Base-by-base conservation (phyloP, 2,113 vertebrate species). In the Salvelinus sp. region DNA sequence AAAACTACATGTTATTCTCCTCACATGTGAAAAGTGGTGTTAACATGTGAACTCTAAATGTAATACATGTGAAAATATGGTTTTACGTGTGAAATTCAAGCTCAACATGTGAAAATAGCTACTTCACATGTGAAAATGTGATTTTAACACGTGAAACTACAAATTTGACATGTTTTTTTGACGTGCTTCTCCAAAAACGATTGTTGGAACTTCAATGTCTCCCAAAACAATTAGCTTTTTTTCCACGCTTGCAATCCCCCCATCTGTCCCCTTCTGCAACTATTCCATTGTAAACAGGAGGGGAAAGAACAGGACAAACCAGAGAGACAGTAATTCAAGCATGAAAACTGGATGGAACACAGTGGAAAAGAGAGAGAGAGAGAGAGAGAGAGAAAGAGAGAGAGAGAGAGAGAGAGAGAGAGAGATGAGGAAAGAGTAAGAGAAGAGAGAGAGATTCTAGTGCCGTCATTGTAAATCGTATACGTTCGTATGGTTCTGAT, bases 271-370 rank as follows among this genome's bases (percentile, higher is more conserved):
- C 16, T 74, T 62, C 68, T 79, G 73, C 74, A 75, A 73, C 74
- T 77, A 47, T 50, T 78, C 58, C 77, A 54, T 22, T 23, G 62
- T 18, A 64, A 85, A 82, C 57, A 77, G 70, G 70, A 76, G 27
- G 30, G 62, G 70, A 57, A 20, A 65, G 73, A 87, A 80, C 80
- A 87, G 82, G 78, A 88, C 82, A 85, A 84, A 77, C 63, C 3
- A 70, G 74, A 79, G 30, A 25, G 73, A 71, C 50, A 72, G 74
- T 87, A 79, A 88, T 83, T 86, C 76, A 79, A 84, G 76, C 72
- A 28, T 79, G 54, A 73, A 80, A 81, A 64, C 79, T 75, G 47
- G 65, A 75, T 78, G 25, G 38, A 83, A 69, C 22, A 58, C 67
- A 30, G 20, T 0, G 47, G 80, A 74, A 28, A 13, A 48, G 30